Evolutionary conservation across 2,797 vertebrate genomes (phyloP).

Genomic region (Danio tinwini): DNA sequence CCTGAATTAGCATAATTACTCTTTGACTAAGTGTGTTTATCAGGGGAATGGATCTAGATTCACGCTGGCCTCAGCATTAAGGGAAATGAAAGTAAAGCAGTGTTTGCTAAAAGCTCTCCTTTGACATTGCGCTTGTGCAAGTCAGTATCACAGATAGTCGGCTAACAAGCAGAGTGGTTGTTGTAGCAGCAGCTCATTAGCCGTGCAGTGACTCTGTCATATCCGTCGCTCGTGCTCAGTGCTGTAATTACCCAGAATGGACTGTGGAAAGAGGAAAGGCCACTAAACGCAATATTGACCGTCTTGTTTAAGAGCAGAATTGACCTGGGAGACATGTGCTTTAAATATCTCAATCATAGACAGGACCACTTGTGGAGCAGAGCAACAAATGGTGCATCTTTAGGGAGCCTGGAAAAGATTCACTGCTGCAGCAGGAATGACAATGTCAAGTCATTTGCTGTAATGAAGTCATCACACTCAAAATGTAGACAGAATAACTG

Average conservation of each 20-base stretch:
- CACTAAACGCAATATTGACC: constrained; percentile 59
- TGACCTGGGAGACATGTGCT: constrained; percentile 56
- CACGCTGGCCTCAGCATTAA: not conserved
- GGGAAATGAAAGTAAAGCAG: constrained; percentile 26
- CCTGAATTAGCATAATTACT: constrained; percentile 35
- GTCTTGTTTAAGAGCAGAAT: constrained; percentile 62
- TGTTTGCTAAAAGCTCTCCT: constrained; percentile 48
- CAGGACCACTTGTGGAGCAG: constrained; percentile 62
- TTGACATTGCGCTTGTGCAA: constrained; percentile 43
- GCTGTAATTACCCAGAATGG: constrained; percentile 67
- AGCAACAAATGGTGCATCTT: constrained; percentile 56
- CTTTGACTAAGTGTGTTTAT: constrained; percentile 37
- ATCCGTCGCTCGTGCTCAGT: constrained; percentile 50
- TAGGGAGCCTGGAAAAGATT: constrained; percentile 65
- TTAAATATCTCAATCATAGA: constrained; percentile 63
- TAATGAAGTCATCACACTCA: constrained; percentile 62
- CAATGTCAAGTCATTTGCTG: constrained; percentile 65
- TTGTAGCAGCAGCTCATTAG: constrained; percentile 60
- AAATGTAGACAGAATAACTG: constrained; percentile 66
- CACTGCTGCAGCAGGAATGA: constrained; percentile 69
- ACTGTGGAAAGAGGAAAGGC: constrained; percentile 49
- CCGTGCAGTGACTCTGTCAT: constrained; percentile 59
- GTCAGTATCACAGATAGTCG: constrained; percentile 30
- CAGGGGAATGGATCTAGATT: constrained; percentile 17
- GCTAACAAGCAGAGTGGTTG: constrained; percentile 55